A percentile compares a stretch with the other conserved stretches of the same genome.
Conservation (phyloP, 2,113 vertebrate genomes). For the Synchiropus splendidus region DNA sequence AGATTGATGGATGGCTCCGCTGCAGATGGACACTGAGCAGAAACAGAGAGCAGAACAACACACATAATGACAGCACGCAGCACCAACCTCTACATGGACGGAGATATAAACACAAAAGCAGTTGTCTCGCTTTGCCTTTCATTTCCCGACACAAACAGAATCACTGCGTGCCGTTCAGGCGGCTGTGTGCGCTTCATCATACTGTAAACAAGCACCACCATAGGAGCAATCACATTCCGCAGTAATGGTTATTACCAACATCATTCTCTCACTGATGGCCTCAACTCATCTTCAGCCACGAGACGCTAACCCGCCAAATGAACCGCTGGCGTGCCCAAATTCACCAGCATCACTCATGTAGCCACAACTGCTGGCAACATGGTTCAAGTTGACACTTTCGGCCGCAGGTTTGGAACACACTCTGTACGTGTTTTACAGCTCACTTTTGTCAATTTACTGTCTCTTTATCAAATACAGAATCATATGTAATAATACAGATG, state of each 20-base stretch:
- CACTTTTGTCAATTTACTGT: too few species aligned
- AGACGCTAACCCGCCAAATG: slow-evolving; percentile 19
- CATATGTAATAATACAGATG: too few species aligned
- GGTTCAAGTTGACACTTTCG: too few species aligned
- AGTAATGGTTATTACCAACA: slow-evolving; percentile 56
- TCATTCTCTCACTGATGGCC: slow-evolving; percentile 52
- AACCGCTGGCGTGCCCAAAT: not conserved
- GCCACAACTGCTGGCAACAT: too few species aligned
- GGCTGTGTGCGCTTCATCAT: slow-evolving; percentile 34
- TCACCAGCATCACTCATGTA: too few species aligned
- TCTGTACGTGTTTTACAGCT: too few species aligned
- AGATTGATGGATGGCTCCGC: slow-evolving; percentile 62
- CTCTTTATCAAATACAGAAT: too few species aligned
- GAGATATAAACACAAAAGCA: too few species aligned
- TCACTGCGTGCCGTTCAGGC: slow-evolving; percentile 20
- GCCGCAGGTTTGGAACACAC: too few species aligned
- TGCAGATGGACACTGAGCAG: slow-evolving; percentile 41
- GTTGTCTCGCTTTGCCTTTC: too few species aligned
- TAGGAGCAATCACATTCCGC: slow-evolving; percentile 40
- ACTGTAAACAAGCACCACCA: slow-evolving; percentile 56
- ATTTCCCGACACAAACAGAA: slow-evolving; percentile 7
- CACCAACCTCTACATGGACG: too few species aligned
- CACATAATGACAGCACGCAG: too few species aligned
- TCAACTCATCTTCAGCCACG: slow-evolving; percentile 4
- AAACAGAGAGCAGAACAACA: slow-evolving; percentile 38